Evolutionary conservation across 2,888 invertebrate genomes (phyloP), one percentile per base, ranked within the genome.

Genomic region (Drosophila anomalata): DNA sequence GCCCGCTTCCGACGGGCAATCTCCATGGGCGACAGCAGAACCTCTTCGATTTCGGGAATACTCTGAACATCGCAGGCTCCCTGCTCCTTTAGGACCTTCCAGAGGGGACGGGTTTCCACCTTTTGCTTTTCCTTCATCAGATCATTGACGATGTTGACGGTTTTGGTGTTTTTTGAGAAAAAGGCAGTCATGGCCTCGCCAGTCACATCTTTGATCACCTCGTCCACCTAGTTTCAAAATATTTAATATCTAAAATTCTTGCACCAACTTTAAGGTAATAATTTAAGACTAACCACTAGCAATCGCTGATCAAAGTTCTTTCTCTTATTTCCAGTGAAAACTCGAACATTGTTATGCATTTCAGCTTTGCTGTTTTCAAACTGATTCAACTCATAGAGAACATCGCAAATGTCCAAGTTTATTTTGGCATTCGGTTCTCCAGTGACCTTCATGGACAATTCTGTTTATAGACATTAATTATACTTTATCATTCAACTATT

Each of bases 381-480:
- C 48, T 80, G 77, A 33, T 91, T 91, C 2, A 90, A 59, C 26
- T 91, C 89, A 39, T 90, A 91, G 0, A 89, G 62, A 0, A 89
- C 90, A 76, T 91, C 90, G 55, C 91, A 91, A 3, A 90, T 87
- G 75, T 91, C 91, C 61, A 91, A 56, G 60, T 88, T 90, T 1
- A 89, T 89, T 0, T 82, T 78, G 3, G 90, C 88, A 54, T 75
- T 87, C 0, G 39, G 31, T 11, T 75, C 71, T 2, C 84, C 83
- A 26, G 44, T 78, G 70, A 47, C 65, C 42, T 12, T 61, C 75
- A 79, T 2, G 3, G 47, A 67, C 54, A 73, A 48, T 8, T 52
- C 65, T 77, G 0, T n/a, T 24, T 7, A 36, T 33, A 1, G 9
- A 2, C 7, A 9, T 29, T 0, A 14, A 4, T 7, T 6, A 29